Evolutionary conservation across 2,888 invertebrate genomes (phyloP), one percentile per base, ranked within the genome.

Genomic region (Myathropa florea): DNA sequence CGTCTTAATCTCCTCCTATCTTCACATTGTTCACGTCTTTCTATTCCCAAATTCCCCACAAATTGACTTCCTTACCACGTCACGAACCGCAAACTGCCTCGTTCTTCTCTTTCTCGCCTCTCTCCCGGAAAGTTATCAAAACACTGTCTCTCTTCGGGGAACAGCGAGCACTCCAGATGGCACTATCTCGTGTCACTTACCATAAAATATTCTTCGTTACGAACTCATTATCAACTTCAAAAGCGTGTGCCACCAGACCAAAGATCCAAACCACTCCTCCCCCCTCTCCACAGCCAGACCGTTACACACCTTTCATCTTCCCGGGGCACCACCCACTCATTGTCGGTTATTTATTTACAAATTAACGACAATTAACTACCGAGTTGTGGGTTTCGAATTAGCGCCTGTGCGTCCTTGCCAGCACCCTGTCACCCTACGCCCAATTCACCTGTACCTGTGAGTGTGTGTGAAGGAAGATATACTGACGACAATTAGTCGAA

Each of bases 351-450:
- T 80, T 80, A 73, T 80, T 80, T 73, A 72, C 30, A 80, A 79
- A 80, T 80, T 80, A 80, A 73, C 72, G 72, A 65, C 72, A 73
- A 80, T 80, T 73, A 80, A 73, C 36, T 80, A 55, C 67, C 65
- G 36, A 73, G 53, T 79, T 79, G 79, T 73, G 72, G 72, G 60
- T 80, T 73, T 67, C 55, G 65, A 80, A 80, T 73, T 80, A 73
- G 80, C 36, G 33, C 63, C 59, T 60, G 36, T 71, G 26, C 61
- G 30, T 63, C 30, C 60, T 55, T 53, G 68, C 33, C 30, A 46
- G 30, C 46, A 68, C 26, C 61, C 53, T 18, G n/a, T 2, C 21
- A 26, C 10, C 55, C 33, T 14, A 10, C 28, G 26, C 18, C 14
- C 39, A 26, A 4, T 46, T 18, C 46, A 18, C 18, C 46, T 46